phyloP scores from a whole-genome alignment of 2,113 vertebrate genomes.

The Colistium nudipinnis region DNA sequence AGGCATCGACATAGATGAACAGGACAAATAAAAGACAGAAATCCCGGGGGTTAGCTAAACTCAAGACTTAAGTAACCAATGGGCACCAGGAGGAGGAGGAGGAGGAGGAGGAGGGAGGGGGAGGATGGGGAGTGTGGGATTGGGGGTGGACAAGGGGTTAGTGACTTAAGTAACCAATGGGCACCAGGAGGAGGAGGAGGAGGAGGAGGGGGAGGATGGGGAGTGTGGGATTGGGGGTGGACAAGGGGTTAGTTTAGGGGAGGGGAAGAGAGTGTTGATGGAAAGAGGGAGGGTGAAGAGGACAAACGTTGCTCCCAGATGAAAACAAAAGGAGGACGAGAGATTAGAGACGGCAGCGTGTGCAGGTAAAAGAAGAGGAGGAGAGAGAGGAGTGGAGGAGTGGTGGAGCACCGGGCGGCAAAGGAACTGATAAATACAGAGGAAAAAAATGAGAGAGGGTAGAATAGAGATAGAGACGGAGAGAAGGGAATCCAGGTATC shows the following conservation, averaged over 20 bases:
- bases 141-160: slow-evolving; percentile 1
- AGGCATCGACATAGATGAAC: slow-evolving; percentile 8
- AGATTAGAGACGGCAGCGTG: slow-evolving; percentile 44
- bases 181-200: slow-evolving; percentile 1
- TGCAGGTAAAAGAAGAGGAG: slow-evolving; percentile 42
- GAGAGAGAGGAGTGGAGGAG: neutral
- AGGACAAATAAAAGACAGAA: slow-evolving; percentile 2
- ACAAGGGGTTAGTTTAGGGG: neutral
- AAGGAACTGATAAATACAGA: slow-evolving; percentile 16
- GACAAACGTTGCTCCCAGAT: slow-evolving; percentile 55
- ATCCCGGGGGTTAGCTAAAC: slow-evolving; percentile 45
- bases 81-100: slow-evolving; percentile 6
- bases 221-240: slow-evolving; percentile 2
- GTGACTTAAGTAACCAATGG: slow-evolving; percentile 29
- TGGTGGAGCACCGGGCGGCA: neutral
- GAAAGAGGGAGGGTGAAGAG: slow-evolving; percentile 37
- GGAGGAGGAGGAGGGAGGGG: neutral
- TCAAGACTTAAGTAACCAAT: slow-evolving; percentile 34
- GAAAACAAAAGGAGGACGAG: slow-evolving; percentile 52
- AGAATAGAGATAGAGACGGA: neutral
- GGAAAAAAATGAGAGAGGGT: neutral
- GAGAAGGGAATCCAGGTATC: neutral
- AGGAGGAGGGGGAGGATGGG: neutral
- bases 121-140: neutral
- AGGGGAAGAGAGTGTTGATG: slow-evolving; percentile 30